A percentile compares a stretch with the other conserved stretches of the same genome.
Evolutionary conservation across 1,140 invertebrate species (phyloP).

Genomic region (Spodoptera frugiperda): DNA sequence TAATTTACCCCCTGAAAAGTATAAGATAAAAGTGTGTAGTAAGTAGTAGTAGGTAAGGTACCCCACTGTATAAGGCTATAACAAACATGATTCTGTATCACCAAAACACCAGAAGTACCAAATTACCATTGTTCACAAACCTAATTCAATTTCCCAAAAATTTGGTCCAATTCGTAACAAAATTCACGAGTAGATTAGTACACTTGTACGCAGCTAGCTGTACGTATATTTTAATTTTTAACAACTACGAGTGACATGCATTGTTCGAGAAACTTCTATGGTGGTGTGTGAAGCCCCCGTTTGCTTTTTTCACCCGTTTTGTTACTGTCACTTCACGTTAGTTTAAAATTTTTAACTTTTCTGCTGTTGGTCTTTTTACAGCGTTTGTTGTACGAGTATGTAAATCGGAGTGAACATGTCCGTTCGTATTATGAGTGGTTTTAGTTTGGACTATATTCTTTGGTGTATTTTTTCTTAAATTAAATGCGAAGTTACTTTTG

Average conservation of each 20-base stretch:
- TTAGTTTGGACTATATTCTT: not conserved
- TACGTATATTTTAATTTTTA: conserved; percentile 31
- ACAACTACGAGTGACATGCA: conserved; percentile 20
- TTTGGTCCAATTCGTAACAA: not conserved
- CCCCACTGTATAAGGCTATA: too few species aligned
- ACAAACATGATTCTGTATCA: too few species aligned
- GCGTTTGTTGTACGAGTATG: not conserved
- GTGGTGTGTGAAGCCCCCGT: conserved; percentile 1
- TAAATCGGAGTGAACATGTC: conserved; percentile 2
- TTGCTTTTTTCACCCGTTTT: conserved; percentile 4
- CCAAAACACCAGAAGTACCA: too few species aligned
- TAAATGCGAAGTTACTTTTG: too few species aligned
- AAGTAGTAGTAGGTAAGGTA: too few species aligned
- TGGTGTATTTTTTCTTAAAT: too few species aligned
- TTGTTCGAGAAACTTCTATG: conserved; percentile 34
- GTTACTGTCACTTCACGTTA: conserved; percentile 17
- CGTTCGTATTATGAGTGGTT: not conserved
- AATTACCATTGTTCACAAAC: not conserved
- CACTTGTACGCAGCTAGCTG: too few species aligned
- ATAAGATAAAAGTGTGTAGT: too few species aligned
- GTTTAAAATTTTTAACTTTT: conserved; percentile 21
- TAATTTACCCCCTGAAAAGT: too few species aligned
- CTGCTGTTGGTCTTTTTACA: not conserved
- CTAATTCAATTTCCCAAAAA: conserved; percentile 6
- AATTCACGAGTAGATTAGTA: too few species aligned